These are phyloP conservation scores for Aphaenogaster floridana DNA, from an alignment of 1,140 invertebrate species.

Conservation along the genomic window DNA sequence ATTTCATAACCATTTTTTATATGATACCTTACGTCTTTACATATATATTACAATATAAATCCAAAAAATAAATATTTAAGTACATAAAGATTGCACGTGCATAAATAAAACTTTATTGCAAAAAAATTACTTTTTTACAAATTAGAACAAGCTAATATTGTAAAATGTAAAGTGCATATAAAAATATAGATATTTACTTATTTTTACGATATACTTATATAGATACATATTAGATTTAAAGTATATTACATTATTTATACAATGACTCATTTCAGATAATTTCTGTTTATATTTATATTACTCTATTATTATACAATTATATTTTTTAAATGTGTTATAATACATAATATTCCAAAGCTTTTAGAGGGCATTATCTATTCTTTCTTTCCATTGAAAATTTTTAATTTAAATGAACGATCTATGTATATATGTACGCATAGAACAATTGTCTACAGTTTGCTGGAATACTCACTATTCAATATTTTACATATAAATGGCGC, in stretches of 20 bases:
- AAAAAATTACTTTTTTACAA: slow-evolving; percentile 12
- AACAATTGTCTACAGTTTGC: too few relatives aligned
- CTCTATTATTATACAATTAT: too few relatives aligned
- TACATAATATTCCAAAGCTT: too few relatives aligned
- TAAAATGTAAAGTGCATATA: background rate
- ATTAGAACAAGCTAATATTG: background rate
- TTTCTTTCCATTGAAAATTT: background rate
- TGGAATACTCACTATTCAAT: too few relatives aligned
- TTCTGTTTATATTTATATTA: too few relatives aligned
- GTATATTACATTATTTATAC: too few relatives aligned
- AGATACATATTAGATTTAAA: too few relatives aligned
- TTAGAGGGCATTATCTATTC: background rate
- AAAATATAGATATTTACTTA: slow-evolving; percentile 1
- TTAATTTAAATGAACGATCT: background rate
- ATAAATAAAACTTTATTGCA: slow-evolving; percentile 17
- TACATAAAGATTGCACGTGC: background rate
- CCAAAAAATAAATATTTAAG: slow-evolving; percentile 40
- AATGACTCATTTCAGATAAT: too few relatives aligned
- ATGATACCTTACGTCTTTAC: background rate
- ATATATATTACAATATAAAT: slow-evolving; percentile 27
- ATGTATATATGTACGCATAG: background rate
- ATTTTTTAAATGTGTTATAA: background rate
- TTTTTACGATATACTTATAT: too few relatives aligned
- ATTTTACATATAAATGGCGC: too few relatives aligned
- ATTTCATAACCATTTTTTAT: background rate